Evolutionary conservation across 2,113 vertebrate genomes (phyloP).

Genomic region (Stomatorhinus ivindoensis): DNA sequence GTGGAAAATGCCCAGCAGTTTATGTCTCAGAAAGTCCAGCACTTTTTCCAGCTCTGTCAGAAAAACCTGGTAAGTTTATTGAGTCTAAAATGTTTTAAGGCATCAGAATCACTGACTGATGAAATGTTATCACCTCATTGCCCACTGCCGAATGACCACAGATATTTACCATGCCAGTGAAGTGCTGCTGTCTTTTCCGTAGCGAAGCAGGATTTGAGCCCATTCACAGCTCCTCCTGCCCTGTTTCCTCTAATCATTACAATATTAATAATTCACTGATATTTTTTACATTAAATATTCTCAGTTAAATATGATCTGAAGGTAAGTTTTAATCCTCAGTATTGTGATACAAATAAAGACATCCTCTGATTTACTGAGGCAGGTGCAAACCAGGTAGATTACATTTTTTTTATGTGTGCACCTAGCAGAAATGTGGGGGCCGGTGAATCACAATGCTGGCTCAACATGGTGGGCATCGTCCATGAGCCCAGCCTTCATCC

Average conservation of each 20-base stretch:
- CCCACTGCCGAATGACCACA: not conserved
- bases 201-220: not conserved
- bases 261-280: not conserved
- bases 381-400: not conserved
- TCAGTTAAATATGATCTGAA: not conserved
- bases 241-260: not conserved
- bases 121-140: not conserved
- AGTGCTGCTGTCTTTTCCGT: not conserved
- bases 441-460: not conserved
- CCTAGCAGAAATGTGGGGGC: too few species aligned
- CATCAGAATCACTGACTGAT: not conserved
- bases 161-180: not conserved
- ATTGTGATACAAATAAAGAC: not conserved
- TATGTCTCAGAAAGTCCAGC: slow-evolving; percentile 96
- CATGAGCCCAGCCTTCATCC: not conserved
- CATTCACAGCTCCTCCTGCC: too few species aligned
- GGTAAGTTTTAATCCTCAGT: not conserved
- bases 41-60: slow-evolving; percentile 95
- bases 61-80: slow-evolving; percentile 88
- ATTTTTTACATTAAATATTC: not conserved
- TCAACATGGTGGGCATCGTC: not conserved
- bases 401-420: too few species aligned
- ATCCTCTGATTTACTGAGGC: not conserved
- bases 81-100: not conserved
- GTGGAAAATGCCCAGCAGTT: slow-evolving; percentile 93